Conservation (phyloP, 2,797 vertebrate genomes). For the Hoplostethus atlanticus region DNA sequence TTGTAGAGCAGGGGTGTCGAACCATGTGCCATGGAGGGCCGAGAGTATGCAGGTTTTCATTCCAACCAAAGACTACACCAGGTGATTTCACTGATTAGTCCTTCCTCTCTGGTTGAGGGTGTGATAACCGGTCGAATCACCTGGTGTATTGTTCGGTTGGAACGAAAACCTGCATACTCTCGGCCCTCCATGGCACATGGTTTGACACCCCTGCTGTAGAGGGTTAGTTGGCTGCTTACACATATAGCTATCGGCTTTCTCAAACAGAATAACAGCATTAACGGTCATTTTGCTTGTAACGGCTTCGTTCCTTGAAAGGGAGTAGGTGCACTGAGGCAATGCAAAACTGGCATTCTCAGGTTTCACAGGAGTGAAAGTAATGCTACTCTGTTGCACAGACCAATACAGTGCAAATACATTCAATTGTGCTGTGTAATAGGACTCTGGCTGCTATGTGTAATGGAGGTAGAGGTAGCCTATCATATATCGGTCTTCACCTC, state of each 20-base stretch:
- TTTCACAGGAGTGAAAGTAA: conserved; percentile 51
- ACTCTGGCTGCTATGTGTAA: background rate
- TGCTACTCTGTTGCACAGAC: background rate
- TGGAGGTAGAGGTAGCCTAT: background rate
- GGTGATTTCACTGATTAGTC: no score
- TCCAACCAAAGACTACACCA: no score
- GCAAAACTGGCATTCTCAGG: conserved; percentile 49
- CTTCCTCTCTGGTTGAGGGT: no score
- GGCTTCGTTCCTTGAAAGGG: conserved; percentile 24
- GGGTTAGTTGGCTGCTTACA: background rate
- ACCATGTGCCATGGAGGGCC: no score
- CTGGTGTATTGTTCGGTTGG: no score
- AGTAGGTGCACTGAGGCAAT: conserved; percentile 11
- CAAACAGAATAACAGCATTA: conserved; percentile 54
- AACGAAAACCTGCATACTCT: no score
- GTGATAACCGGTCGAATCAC: no score
- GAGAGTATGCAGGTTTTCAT: no score
- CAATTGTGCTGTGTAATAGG: conserved; percentile 5
- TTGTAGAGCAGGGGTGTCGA: no score
- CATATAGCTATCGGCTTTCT: conserved; percentile 53
- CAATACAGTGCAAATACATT: background rate
- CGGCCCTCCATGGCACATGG: no score
- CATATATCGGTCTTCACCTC: background rate
- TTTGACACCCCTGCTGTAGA: no score
- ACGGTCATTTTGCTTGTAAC: conserved; percentile 38